A percentile compares a stretch with the other conserved stretches of the same genome.
Conservation (phyloP, 2,113 vertebrate genomes). For the Chascanopsetta lugubris region DNA sequence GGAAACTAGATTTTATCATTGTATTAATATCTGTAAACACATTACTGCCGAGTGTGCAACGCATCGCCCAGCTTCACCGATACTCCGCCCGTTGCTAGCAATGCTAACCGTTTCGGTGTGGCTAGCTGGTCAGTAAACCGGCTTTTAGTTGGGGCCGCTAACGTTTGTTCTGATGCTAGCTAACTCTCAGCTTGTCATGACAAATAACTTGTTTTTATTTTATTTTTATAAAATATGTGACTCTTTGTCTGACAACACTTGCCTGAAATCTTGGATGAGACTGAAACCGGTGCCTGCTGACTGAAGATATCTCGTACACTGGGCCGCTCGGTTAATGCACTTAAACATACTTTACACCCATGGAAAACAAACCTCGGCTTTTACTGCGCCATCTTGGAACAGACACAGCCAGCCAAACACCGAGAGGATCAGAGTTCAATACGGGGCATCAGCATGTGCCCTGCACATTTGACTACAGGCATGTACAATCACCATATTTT, state of each 20-base stretch:
- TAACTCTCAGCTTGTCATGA: not conserved
- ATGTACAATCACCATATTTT: not conserved
- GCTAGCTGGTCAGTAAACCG: slow-evolving; percentile 39
- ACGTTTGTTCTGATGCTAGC: slow-evolving; percentile 14
- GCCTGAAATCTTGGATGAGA: slow-evolving; percentile 61
- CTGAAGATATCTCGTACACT: slow-evolving; percentile 49
- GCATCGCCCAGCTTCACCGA: rapidly evolving
- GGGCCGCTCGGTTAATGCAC: slow-evolving; percentile 76
- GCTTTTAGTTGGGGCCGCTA: slow-evolving; percentile 26
- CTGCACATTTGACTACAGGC: not conserved
- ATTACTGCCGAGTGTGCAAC: not conserved
- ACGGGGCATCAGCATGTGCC: not conserved
- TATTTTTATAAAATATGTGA: not conserved
- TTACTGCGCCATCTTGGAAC: slow-evolving; percentile 75
- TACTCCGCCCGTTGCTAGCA: slow-evolving; percentile 4
- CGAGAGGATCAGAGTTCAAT: not conserved
- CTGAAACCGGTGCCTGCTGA: slow-evolving; percentile 38
- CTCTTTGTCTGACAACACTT: slow-evolving; percentile 15
- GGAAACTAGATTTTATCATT: not conserved
- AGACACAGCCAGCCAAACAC: slow-evolving; percentile 55
- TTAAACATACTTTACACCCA: slow-evolving; percentile 77
- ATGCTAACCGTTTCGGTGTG: slow-evolving; percentile 13
- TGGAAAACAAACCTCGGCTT: slow-evolving; percentile 66
- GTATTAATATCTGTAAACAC: not conserved
- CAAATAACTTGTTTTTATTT: not conserved